These are phyloP conservation scores for Ferdinandea cuprea DNA, from an alignment of 2,888 invertebrate genomes.

Conservation along the genomic window DNA sequence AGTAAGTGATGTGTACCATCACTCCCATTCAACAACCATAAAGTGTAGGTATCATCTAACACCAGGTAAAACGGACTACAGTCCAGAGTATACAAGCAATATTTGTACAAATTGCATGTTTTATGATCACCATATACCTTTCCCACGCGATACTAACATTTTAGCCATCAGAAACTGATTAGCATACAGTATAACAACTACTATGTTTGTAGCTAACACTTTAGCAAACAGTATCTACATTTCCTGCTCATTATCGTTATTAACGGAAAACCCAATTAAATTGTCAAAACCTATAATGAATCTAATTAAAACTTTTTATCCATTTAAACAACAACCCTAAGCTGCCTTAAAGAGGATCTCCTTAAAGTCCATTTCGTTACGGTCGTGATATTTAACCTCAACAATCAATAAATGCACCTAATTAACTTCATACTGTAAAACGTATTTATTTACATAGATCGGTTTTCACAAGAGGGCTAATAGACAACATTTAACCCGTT, in stretches of 20 bases:
- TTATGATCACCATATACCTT: slow-evolving; percentile 43
- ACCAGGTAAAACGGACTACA: background rate
- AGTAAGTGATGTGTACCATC: slow-evolving; percentile 40
- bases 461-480: slow-evolving; percentile 28
- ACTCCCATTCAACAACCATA: slow-evolving; percentile 42
- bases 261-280: slow-evolving; percentile 17
- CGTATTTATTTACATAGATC: slow-evolving; percentile 65
- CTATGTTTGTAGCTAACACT: slow-evolving; percentile 24
- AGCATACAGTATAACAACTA: slow-evolving; percentile 40
- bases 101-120: slow-evolving; percentile 41
- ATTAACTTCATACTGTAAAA: slow-evolving; percentile 58
- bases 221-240: background rate
- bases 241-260: background rate
- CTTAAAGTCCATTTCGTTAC: slow-evolving; percentile 35
- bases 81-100: slow-evolving; percentile 3
- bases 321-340: too few species aligned
- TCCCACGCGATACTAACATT: slow-evolving; percentile 48
- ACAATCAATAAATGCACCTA: slow-evolving; percentile 70
- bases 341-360: slow-evolving; percentile 45
- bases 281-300: slow-evolving; percentile 1
- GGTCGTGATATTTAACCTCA: slow-evolving; percentile 68
- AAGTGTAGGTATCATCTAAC: slow-evolving; percentile 28
- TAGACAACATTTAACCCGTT: slow-evolving; percentile 41
- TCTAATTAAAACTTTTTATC: slow-evolving; percentile 2
- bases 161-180: slow-evolving; percentile 23